Conservation (phyloP, 2,113 vertebrate genomes). For the Zapus hudsonius region DNA sequence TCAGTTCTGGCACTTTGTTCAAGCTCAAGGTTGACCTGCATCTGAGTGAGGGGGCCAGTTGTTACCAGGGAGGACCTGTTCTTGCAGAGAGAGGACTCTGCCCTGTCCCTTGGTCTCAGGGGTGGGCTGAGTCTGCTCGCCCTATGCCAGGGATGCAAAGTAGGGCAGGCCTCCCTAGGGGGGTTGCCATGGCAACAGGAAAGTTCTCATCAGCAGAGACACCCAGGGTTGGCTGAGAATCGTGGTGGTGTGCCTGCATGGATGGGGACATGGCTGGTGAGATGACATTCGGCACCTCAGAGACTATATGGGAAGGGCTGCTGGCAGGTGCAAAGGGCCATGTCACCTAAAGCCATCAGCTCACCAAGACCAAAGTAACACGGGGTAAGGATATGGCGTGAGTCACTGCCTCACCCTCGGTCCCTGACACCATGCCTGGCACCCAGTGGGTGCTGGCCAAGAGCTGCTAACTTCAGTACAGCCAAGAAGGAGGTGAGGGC, state of each 20-base stretch:
- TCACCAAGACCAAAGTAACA: neutral
- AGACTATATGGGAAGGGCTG: neutral
- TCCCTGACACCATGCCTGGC: neutral
- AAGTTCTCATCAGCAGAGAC: constrained; percentile 59
- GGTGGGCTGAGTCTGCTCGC: constrained; percentile 26
- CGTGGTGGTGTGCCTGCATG: neutral
- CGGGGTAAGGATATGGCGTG: neutral
- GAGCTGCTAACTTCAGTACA: neutral
- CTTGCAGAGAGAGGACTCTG: constrained; percentile 3
- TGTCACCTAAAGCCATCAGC: neutral
- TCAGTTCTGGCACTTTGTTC: neutral
- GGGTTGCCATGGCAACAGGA: constrained; percentile 78
- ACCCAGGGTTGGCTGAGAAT: constrained; percentile 23
- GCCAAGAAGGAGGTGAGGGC: neutral
- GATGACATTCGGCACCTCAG: constrained; percentile 9
- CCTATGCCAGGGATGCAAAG: constrained; percentile 66
- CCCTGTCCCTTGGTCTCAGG: constrained; percentile 8
- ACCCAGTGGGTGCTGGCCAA: no score
- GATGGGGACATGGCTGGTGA: neutral
- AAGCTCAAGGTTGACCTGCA: neutral
- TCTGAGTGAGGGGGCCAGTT: neutral
- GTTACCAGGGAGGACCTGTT: neutral
- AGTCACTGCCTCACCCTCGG: neutral
- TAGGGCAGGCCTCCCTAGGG: constrained; percentile 73
- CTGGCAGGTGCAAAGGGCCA: neutral